A percentile compares a stretch with the other conserved stretches of the same genome.
Conservation (phyloP, 2,797 vertebrate genomes). For the Schizopygopsis malacanthus region DNA sequence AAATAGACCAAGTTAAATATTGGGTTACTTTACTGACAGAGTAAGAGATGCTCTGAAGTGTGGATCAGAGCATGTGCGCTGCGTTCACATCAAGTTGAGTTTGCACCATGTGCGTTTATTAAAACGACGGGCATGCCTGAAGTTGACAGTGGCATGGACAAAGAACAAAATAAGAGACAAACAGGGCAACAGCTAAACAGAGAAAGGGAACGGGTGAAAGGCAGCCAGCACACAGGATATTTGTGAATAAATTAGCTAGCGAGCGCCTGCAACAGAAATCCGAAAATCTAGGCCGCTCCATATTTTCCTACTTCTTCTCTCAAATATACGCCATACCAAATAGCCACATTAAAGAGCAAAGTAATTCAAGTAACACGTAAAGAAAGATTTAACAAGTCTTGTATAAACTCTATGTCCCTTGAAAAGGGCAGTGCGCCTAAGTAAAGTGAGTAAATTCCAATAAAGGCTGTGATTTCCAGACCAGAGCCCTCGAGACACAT, state of each 20-base stretch:
- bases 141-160: neutral
- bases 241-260: conserved; percentile 14
- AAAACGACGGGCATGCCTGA: neutral
- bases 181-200: neutral
- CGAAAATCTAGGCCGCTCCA: neutral
- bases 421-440: conserved; percentile 70
- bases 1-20: conserved; percentile 61
- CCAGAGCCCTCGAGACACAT: conserved; percentile 60
- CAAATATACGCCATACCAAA: conserved; percentile 34
- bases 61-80: conserved; percentile 46
- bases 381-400: conserved; percentile 71
- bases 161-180: conserved; percentile 11
- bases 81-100: conserved; percentile 42
- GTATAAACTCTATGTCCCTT: conserved; percentile 67
- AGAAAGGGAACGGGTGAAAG: neutral
- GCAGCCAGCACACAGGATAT: conserved; percentile 11
- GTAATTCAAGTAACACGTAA: conserved; percentile 61
- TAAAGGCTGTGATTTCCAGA: conserved; percentile 74
- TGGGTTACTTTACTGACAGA: conserved; percentile 68
- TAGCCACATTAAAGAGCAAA: conserved; percentile 67
- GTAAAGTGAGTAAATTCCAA: conserved; percentile 70
- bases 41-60: conserved; percentile 66
- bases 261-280: neutral
- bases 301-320: conserved; percentile 47
- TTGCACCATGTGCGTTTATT: conserved; percentile 20